Conservation (phyloP, 2,888 invertebrate genomes). For the Chrysolina oricalcia region DNA sequence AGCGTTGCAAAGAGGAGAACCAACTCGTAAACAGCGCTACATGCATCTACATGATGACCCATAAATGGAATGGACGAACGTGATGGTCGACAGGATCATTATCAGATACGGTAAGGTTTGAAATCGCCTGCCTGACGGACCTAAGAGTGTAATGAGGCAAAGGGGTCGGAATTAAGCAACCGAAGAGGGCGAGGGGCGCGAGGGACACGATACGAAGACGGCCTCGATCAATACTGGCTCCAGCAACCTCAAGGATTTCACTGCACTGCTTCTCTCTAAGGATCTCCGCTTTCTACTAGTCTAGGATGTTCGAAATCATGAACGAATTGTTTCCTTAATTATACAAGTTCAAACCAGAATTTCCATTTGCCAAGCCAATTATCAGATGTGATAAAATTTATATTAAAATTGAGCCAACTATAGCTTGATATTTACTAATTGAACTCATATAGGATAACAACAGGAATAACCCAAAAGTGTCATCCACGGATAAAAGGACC, state of each 20-base stretch:
- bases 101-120: constrained; percentile 69
- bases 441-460: too few species aligned
- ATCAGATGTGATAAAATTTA: too few species aligned
- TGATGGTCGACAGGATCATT: constrained; percentile 61
- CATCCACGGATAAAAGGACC: too few species aligned
- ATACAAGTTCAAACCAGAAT: too few species aligned
- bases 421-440: too few species aligned
- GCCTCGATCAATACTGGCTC: constrained; percentile 52
- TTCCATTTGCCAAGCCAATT: too few species aligned
- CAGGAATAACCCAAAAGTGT: too few species aligned
- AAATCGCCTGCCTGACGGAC: constrained; percentile 67
- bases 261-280: constrained; percentile 52
- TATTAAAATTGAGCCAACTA: too few species aligned
- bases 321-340: neutral
- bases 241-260: constrained; percentile 53
- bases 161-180: constrained; percentile 64
- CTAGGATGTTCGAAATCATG: neutral
- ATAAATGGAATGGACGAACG: constrained; percentile 60
- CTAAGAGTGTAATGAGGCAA: constrained; percentile 71
- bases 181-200: constrained; percentile 46
- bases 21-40: constrained; percentile 52
- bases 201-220: constrained; percentile 44
- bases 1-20: constrained; percentile 45
- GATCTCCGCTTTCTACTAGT: constrained; percentile 45
- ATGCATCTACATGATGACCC: constrained; percentile 61